Base-by-base conservation (phyloP, 1,140 invertebrate genomes). In the Plutomurus gul region DNA sequence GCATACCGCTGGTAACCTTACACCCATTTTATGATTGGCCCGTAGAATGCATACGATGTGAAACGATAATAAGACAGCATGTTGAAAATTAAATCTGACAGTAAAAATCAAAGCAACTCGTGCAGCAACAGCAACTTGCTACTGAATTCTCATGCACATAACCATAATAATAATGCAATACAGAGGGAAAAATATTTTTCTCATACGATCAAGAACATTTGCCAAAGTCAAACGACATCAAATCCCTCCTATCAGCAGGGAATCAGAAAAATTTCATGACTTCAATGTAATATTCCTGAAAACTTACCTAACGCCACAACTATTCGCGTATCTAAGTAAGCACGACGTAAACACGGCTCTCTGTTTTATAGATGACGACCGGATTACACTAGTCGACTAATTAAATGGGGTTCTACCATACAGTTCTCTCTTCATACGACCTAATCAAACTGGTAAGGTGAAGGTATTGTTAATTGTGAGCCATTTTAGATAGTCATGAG, bases 401-500 rank as follows among this genome's bases (percentile, higher is more conserved):
- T 30, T 33, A 18, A 33, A 65, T 22, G 47, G 13, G 47, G 18
- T 51, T 33, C 36, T 65, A 16, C 36, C 56, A 65, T 16, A 30
- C 56, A 33, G 56, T 65, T 65, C 1, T 43, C 11, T n/a, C 7
- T 13, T 1, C 2, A 43, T 65, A 65, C 36, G 25, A 65, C 56
- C 56, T 65, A 30, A 30, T 65, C 56, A n/a, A 65, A 65, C 56
- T 65, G 56, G 56, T 65, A 65, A 65, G 56, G 56, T 65, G 30
- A 65, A 65, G 56, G 56, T 65, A 65, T 65, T 65, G 36, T 65
- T 65, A 65, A 65, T 65, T 65, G 27, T 33, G 56, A 65, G 56
- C 36, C 1, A 5, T 65, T 65, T 22, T 56, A 16, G 2, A 27
- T 13, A 20, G 11, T 30, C 30, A 11, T 30, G 18, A 33, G 25